Base-by-base conservation (phyloP, 2,113 vertebrate genomes). In the Channa maculata region DNA sequence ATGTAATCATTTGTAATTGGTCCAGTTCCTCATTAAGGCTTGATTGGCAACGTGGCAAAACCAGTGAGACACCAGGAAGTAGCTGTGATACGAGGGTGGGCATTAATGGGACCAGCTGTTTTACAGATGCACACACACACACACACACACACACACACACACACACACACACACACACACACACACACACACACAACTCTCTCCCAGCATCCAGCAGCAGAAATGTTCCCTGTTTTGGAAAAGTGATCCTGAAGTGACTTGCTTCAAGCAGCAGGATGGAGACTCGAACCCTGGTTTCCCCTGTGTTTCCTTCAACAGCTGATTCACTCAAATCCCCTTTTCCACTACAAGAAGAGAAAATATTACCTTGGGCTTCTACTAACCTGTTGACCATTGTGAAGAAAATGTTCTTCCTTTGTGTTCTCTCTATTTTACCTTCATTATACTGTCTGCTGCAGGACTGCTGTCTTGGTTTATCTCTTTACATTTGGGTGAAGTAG, bases 1-100 rank as follows among this genome's bases (percentile, higher is more conserved):
- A 92, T 91, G 90, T 90, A 52, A 91, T 91, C 66, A 8, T 83
- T 70, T 89, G 43, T 84, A 83, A 89, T 84, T 87, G 85, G 84
- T 55, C 57, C 61, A 62, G 58, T 86, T 72, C 65, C 79, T 72
- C 46, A 75, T 80, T 81, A 77, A 10, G 9, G 48, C 58, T 68
- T 80, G 74, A 86, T 69, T 86, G 86, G 65, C 69, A 38, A 0
- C 2, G 33, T 41, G 73, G 69, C 37, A 0, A 65, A 54, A 67
- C 91, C 89, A 89, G 72, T 91, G 44, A 82, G 55, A 75, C 7
- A 24, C 3, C 58, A 36, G 82, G 46, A 57, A 5, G 65, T 59
- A 69, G 77, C 75, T 60, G n/a, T 33, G 54, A 58, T 41, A 1
- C 34, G 53, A 6, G 10, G 2, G 9, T 38, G 15, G 11, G 51